These are phyloP conservation scores for Pteronotus mesoamericanus DNA, from an alignment of 2,797 vertebrate species.

Conservation along the genomic window DNA sequence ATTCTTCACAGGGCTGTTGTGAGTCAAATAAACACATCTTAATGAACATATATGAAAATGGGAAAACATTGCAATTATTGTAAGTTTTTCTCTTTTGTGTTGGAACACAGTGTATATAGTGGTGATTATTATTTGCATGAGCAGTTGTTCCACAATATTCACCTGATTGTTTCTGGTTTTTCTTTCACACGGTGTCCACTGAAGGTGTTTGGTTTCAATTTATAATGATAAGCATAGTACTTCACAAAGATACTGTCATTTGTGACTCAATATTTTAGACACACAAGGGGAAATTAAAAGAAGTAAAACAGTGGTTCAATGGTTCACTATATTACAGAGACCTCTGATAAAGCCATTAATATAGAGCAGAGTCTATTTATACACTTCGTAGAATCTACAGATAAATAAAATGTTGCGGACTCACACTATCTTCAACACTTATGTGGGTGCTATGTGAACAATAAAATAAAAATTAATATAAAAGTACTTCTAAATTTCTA, in stretches of 20 bases:
- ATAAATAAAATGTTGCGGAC: not conserved
- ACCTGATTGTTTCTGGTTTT: not conserved
- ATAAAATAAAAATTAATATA: not conserved
- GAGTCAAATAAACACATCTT: not conserved
- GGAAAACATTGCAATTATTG: not conserved
- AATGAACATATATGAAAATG: not conserved
- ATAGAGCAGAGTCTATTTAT: not conserved
- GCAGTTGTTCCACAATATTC: not conserved
- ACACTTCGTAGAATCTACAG: not conserved
- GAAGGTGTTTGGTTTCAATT: conserved; percentile 6
- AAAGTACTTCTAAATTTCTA: not conserved
- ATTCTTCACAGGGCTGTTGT: not conserved
- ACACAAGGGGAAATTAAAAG: not conserved
- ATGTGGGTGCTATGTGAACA: not conserved
- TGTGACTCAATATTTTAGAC: not conserved
- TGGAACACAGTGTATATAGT: not conserved
- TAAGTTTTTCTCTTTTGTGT: not conserved
- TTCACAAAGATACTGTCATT: not conserved
- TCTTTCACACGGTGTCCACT: not conserved
- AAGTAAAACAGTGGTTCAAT: not conserved
- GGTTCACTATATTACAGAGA: not conserved
- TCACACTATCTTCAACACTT: not conserved
- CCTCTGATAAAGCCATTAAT: not conserved
- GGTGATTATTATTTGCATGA: not conserved
- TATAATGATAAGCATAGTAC: not conserved